Evolutionary conservation across 2,888 invertebrate genomes (phyloP).

Genomic region (Stenchaetothrips biformis): DNA sequence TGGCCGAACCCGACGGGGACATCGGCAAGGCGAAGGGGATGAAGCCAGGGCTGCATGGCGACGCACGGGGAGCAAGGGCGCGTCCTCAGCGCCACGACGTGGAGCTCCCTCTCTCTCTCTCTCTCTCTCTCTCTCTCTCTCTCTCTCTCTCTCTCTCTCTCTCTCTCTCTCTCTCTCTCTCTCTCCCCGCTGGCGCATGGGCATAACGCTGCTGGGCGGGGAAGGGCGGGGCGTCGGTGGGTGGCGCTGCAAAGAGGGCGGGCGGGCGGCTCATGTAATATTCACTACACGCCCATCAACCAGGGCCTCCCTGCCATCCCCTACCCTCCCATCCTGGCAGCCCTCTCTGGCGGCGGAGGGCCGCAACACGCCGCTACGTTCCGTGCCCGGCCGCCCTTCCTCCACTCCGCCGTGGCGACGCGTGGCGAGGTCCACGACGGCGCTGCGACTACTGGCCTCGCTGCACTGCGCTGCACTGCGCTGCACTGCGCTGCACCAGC

Average conservation of each 20-base stretch:
- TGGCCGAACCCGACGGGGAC: no score
- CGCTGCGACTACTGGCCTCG: no score
- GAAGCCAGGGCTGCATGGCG: no score
- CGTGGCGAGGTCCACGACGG: not conserved
- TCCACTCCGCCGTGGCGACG: not conserved
- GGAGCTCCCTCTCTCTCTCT: no score
- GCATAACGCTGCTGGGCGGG: not conserved
- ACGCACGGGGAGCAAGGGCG: no score
- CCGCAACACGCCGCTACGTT: not conserved
- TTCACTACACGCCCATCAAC: slow-evolving; percentile 22
- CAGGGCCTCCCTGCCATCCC: not conserved
- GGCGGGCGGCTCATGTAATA: slow-evolving; percentile 19
- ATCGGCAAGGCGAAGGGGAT: no score
- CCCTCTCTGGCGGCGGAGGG: no score
- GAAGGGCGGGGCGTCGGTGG: not conserved
- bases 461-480: no score
- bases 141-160: not conserved
- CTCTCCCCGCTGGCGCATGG: not conserved
- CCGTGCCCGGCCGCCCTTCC: not conserved
- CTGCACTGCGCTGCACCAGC: no score
- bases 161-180: not conserved
- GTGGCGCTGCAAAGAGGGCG: not conserved
- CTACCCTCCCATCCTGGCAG: not conserved
- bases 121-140: not conserved
- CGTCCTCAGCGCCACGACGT: no score